Base-by-base conservation (phyloP, 2,797 vertebrate species). In the Simalia tracyae region DNA sequence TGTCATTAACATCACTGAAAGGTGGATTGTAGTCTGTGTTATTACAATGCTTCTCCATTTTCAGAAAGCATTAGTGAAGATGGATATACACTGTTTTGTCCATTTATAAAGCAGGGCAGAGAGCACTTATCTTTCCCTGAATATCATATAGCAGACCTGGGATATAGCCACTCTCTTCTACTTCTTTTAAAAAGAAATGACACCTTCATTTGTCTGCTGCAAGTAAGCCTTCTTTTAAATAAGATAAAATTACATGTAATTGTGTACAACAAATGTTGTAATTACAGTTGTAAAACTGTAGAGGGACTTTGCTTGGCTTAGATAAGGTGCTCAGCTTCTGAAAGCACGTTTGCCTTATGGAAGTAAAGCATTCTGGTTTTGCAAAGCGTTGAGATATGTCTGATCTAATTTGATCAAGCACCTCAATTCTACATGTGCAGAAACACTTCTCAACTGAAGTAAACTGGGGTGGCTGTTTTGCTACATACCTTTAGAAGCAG, bases 111-210 rank as follows among this genome's bases (percentile, higher is more conserved):
- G 92, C 95, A 5, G 46, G 68, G 64, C 90, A 57, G 84, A 54
- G n/a, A 91, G 86, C 92, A 94, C 36, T 0, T 0, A 93, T 94
- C 63, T 0, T 1, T 84, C 84, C 94, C 68, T 76, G 85, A 90
- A 92, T 64, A 93, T 63, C 72, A 96, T 89, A 92, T 59, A 94
- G 91, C 94, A 94, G 94, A 84, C 95, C 92, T 94, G 92, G 94
- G 89, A 68, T 91, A n/a, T 90, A 94, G 59, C 50, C 91, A 88
- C 24, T 88, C 91, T 95, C 66, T 61, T 92, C 63, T 87, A 61
- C 28, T 92, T 90, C 87, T 89, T 87, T 61, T 54, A 22, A 94
- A 90, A 96, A 93, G 86, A 94, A 96, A 92, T 14, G 1, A 91
- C 91, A 88, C 91, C 88, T 93, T 91, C 0, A 0, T 84, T 61